Evolutionary conservation across 2,797 vertebrate species (phyloP), one percentile per base, ranked within the genome.

Genomic region (Hipposideros larvatus): DNA sequence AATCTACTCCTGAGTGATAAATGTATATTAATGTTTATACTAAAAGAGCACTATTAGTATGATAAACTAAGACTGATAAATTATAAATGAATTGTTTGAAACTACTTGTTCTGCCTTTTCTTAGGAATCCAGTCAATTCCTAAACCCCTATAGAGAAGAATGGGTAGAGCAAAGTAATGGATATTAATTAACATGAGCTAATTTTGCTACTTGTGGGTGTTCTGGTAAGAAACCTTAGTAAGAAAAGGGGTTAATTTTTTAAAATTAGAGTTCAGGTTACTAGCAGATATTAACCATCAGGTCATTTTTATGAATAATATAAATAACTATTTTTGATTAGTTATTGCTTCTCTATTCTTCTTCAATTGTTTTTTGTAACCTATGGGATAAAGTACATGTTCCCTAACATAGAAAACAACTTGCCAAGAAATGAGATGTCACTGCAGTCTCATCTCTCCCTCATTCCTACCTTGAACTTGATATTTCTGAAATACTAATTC

Each of bases 401-500:
- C 41, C 28, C 31, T 77, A 92, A 75, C 90, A 57, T 90, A 21
- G 18, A 89, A 73, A 65, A 78, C 24, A 78, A 16, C 26, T 87
- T 83, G 83, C n/a, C 14, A 66, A 91, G 19, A 71, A 55, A 51
- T 82, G 55, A 84, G 16, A 65, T 19, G 53, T 84, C 22, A 37
- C 9, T 77, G 16, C 46, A 75, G 41, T 63, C 53, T 87, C 66
- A 22, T 87, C 18, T 78, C 48, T 87, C 48, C 48, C 37, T 83
- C 5, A 51, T 92, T 77, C 11, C 48, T 53, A 48, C 43, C 61
- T 87, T 70, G 41, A 82, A 71, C 31, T 59, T 65, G 24, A 65
- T 87, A 31, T 15, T 82, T 61, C 79, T 46, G 41, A 92, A 96
- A 87, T 48, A 73, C 34, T 78, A 28, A 61, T 86, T 92, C 74